phyloP scores from a whole-genome alignment of 2,113 vertebrate genomes.

The Ptilonorhynchus violaceus region DNA sequence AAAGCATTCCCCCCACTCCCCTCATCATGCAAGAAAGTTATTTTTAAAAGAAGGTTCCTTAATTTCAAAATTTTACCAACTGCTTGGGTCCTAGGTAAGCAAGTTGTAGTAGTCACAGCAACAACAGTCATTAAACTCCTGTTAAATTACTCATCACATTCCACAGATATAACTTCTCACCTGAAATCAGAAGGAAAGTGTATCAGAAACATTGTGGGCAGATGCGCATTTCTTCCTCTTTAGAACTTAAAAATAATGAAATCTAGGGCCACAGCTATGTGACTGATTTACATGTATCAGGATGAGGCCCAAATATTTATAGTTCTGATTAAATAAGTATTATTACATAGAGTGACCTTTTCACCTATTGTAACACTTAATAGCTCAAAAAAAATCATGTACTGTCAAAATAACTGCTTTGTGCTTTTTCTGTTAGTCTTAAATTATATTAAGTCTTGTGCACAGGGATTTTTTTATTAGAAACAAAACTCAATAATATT shows the following conservation, averaged over 20 bases:
- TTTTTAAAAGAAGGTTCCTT: neutral
- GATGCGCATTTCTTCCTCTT: neutral
- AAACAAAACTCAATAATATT: neutral
- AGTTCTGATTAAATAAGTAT: neutral
- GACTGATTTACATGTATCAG: neutral
- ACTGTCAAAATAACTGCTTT: neutral
- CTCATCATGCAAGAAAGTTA: neutral
- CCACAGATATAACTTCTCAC: neutral
- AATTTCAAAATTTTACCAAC: neutral
- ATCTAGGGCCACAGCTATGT: neutral
- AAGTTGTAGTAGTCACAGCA: neutral
- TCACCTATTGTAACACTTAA: neutral
- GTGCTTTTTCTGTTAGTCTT: neutral
- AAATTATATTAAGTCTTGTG: neutral
- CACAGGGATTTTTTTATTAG: neutral
- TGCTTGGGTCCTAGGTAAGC: neutral
- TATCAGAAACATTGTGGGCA: neutral
- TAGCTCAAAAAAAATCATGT: neutral
- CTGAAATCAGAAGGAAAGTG: constrained; percentile 39
- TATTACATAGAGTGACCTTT: neutral
- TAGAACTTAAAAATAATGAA: neutral
- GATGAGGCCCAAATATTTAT: neutral
- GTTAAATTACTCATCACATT: neutral
- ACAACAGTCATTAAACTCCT: neutral
- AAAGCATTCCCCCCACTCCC: neutral